Evolutionary conservation across 2,888 invertebrate genomes (phyloP).

Genomic region (Coecobrya sp.): DNA sequence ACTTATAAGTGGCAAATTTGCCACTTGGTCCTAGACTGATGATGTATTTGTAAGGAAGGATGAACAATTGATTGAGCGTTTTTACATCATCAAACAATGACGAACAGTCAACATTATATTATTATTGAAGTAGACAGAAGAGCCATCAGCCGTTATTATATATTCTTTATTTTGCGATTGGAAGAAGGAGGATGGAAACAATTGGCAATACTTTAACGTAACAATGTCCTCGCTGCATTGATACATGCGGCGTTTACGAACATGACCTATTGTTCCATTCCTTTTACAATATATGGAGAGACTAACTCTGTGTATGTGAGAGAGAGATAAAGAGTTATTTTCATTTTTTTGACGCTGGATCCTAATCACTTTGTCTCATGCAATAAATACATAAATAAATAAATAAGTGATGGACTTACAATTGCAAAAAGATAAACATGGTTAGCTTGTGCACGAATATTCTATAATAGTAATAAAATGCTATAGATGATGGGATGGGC

Average conservation of each 20-base stretch:
- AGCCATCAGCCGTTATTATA: conserved; percentile 9
- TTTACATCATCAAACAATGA: conserved; percentile 40
- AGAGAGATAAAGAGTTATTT: neutral
- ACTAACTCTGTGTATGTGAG: neutral
- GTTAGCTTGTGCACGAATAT: conserved; percentile 15
- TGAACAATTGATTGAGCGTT: conserved; percentile 68
- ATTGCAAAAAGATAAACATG: conserved; percentile 23
- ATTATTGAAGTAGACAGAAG: conserved; percentile 14
- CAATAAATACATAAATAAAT: conserved; percentile 17
- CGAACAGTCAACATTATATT: conserved; percentile 16
- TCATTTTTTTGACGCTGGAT: conserved; percentile 59
- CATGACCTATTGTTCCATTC: conserved; percentile 53
- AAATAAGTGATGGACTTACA: conserved; percentile 36
- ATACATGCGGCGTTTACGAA: conserved; percentile 45
- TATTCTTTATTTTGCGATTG: conserved; percentile 25
- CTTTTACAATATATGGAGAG: neutral
- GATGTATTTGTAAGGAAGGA: conserved; percentile 41
- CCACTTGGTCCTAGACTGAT: no score
- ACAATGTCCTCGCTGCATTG: conserved; percentile 54
- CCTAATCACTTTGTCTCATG: conserved; percentile 66
- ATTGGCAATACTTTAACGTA: conserved; percentile 36
- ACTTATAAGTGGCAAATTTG: no score
- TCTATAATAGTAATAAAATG: neutral
- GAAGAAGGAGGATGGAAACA: conserved; percentile 35
- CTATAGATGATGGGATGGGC: conserved; percentile 15